Conservation (phyloP, 2,113 vertebrate species). For the Lasiurus borealis region DNA sequence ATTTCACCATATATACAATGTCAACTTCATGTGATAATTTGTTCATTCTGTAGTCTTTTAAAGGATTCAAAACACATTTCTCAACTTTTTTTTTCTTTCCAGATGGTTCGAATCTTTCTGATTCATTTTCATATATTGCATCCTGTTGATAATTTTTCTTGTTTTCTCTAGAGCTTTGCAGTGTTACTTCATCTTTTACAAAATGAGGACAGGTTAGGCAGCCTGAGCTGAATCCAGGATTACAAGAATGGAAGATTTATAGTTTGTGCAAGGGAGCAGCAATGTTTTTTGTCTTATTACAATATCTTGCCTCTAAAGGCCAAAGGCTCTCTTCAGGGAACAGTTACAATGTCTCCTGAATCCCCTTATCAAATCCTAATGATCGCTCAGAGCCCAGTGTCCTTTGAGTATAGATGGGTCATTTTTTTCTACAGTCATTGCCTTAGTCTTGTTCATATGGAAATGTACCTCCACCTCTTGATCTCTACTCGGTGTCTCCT, state of each 20-base stretch:
- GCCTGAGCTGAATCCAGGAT: conserved; percentile 1
- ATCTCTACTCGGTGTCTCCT: conserved; percentile 21
- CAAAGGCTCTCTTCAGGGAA: conserved; percentile 12
- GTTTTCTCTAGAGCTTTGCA: conserved; percentile 57
- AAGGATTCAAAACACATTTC: conserved; percentile 46
- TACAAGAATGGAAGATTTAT: conserved; percentile 39
- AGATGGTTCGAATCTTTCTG: conserved; percentile 61
- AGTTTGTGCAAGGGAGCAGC: neutral
- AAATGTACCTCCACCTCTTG: neutral
- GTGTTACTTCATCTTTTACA: conserved; percentile 46
- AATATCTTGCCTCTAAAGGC: neutral
- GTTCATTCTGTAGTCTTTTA: conserved; percentile 30
- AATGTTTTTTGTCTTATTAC: conserved; percentile 42
- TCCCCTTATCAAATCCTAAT: neutral
- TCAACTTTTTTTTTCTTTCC: conserved; percentile 51
- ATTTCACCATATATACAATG: neutral
- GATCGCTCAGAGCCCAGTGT: neutral
- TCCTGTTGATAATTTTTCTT: conserved; percentile 67
- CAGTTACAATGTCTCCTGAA: neutral
- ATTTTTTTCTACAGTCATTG: neutral
- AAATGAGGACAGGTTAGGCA: conserved; percentile 49
- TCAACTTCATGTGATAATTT: neutral
- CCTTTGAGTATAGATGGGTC: neutral
- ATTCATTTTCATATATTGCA: conserved; percentile 55
- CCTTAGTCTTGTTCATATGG: neutral